These are phyloP conservation scores for Anadara kagoshimensis DNA, from an alignment of 1,140 invertebrate species.

Conservation along the genomic window DNA sequence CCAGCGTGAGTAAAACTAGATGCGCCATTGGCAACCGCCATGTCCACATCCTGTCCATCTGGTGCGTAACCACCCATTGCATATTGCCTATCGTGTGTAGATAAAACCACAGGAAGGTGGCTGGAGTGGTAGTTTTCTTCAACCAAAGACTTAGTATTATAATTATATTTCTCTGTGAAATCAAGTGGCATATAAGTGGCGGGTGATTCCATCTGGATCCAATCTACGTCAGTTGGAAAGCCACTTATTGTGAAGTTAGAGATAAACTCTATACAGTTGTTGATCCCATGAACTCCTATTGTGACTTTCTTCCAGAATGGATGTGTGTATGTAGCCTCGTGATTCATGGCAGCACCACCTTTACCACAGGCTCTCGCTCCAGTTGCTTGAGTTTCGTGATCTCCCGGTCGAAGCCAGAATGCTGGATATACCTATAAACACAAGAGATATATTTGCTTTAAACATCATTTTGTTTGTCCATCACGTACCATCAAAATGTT, in stretches of 20 bases:
- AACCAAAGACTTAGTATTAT: slow-evolving; percentile 17
- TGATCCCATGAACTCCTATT: slow-evolving; percentile 26
- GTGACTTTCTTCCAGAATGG: slow-evolving; percentile 29
- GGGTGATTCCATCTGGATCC: slow-evolving; percentile 46
- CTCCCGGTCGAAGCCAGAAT: slow-evolving; percentile 31
- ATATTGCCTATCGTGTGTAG: slow-evolving; percentile 39
- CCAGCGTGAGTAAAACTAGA: slow-evolving; percentile 8
- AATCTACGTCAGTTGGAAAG: slow-evolving; percentile 23
- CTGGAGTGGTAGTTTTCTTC: slow-evolving; percentile 17
- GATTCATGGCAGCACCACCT: slow-evolving; percentile 2
- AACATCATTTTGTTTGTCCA: too few species aligned
- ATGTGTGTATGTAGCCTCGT: slow-evolving; percentile 20
- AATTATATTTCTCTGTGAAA: slow-evolving; percentile 30
- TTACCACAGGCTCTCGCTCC: background rate
- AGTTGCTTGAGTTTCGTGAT: background rate
- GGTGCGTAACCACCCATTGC: slow-evolving; percentile 46
- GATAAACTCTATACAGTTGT: slow-evolving; percentile 23
- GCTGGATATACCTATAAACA: slow-evolving; percentile 23
- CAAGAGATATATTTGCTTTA: too few species aligned
- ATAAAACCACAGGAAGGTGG: slow-evolving; percentile 25
- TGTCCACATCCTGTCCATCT: slow-evolving; percentile 36
- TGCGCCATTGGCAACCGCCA: slow-evolving; percentile 17
- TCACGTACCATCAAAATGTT: too few species aligned
- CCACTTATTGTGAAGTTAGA: slow-evolving; percentile 32
- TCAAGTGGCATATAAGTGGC: slow-evolving; percentile 44